These are phyloP conservation scores for Esperia sulphurella DNA, from an alignment of 2,888 invertebrate genomes.

Conservation along the genomic window DNA sequence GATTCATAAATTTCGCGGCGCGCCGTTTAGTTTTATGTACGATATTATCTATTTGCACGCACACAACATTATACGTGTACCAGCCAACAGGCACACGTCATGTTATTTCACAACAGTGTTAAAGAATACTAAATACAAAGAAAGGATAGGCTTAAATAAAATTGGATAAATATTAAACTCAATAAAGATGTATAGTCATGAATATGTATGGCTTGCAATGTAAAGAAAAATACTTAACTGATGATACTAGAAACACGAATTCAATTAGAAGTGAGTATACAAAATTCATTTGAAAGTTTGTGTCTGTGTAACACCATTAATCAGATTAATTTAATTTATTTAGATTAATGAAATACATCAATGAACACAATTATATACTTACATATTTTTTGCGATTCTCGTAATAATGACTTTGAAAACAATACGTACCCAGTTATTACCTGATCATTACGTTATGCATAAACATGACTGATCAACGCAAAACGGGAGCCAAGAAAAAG, in stretches of 20 bases:
- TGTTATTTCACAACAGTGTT: constrained; percentile 24
- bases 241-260: neutral
- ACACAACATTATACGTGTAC: constrained; percentile 24
- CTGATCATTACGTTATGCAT: constrained; percentile 24
- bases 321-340: neutral
- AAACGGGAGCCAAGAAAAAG: constrained; percentile 31
- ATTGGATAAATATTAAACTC: too few relatives aligned
- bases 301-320: neutral
- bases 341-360: constrained; percentile 17
- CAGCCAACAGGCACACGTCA: constrained; percentile 16
- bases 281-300: neutral
- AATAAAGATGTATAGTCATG: too few relatives aligned
- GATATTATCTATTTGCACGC: constrained; percentile 70
- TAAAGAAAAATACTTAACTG: neutral
- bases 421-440: constrained; percentile 12
- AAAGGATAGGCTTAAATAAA: too few relatives aligned
- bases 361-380: constrained; percentile 17
- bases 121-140: neutral
- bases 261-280: neutral
- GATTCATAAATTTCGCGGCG: constrained; percentile 74
- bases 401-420: constrained; percentile 10
- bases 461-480: constrained; percentile 34
- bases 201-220: neutral
- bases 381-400: constrained; percentile 21
- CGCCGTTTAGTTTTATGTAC: constrained; percentile 72